A percentile compares a stretch with the other conserved stretches of the same genome.
phyloP scores from a whole-genome alignment of 92 coral and sea anemone species.

The Epizoanthus scotinus region DNA sequence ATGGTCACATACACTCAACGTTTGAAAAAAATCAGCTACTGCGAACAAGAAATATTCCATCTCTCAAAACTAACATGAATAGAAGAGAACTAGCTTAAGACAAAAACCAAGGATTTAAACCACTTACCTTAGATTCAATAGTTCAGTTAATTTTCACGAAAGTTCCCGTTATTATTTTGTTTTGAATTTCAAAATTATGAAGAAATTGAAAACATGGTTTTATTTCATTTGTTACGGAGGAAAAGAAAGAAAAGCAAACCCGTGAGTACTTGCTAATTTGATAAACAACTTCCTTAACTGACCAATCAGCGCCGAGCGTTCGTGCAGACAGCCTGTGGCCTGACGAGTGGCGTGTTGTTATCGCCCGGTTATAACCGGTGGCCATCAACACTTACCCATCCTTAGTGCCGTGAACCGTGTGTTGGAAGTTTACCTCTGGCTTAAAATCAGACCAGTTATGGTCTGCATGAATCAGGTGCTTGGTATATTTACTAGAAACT shows the following conservation, averaged over 20 bases:
- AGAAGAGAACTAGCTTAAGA: not conserved
- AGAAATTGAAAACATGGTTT: constrained; percentile 39
- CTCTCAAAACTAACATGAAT: not conserved
- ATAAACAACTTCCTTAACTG: not conserved
- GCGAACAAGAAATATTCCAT: not conserved
- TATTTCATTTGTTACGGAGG: constrained; percentile 12
- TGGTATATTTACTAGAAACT: no score
- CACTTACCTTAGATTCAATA: constrained; percentile 22
- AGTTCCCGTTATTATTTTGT: constrained; percentile 8
- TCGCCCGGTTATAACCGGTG: not conserved
- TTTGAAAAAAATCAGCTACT: not conserved
- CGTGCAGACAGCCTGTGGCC: not conserved
- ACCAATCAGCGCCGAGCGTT: constrained; percentile 10
- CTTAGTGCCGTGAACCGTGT: no score
- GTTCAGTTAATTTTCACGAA: constrained; percentile 12
- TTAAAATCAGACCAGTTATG: no score
- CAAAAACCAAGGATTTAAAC: not conserved
- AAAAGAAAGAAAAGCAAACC: constrained; percentile 6
- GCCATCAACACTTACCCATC: not conserved
- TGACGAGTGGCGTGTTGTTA: constrained; percentile 37
- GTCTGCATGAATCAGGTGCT: no score
- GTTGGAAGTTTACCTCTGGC: no score
- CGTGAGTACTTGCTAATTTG: constrained; percentile 29
- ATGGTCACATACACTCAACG: not conserved
- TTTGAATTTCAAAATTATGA: constrained; percentile 28